Percentiles rank a stretch among this genome's conserved stretches.
Conservation (phyloP, 2,888 invertebrate species). For the Strigamia transsilvanica region DNA sequence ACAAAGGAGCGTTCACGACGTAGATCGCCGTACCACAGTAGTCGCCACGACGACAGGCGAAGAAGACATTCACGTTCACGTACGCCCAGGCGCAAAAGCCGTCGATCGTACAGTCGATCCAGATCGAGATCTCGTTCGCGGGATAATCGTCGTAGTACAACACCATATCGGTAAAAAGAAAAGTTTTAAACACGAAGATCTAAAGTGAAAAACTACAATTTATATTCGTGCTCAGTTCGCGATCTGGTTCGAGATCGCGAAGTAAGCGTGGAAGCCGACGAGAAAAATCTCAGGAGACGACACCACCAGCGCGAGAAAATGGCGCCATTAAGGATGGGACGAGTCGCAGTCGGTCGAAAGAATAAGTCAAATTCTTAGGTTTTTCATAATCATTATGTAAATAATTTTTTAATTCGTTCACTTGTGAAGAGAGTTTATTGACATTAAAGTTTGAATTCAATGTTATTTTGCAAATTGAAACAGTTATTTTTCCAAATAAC, state of each 20-base stretch:
- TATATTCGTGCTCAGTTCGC: background rate
- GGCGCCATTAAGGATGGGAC: constrained; percentile 40
- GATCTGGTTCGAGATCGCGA: constrained; percentile 19
- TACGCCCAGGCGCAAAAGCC: constrained; percentile 52
- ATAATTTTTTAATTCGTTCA: background rate
- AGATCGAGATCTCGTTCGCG: constrained; percentile 56
- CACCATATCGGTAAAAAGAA: constrained; percentile 27
- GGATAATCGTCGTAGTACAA: constrained; percentile 52
- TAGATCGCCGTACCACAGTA: constrained; percentile 54
- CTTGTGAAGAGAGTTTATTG: background rate
- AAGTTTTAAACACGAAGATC: background rate
- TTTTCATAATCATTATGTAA: background rate
- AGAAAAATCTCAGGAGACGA: constrained; percentile 36
- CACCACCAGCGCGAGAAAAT: constrained; percentile 50
- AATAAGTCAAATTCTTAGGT: background rate
- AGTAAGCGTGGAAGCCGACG: background rate
- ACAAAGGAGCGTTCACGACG: constrained; percentile 55
- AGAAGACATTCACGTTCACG: constrained; percentile 52
- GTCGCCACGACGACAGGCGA: constrained; percentile 54
- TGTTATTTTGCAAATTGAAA: background rate
- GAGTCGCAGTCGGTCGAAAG: constrained; percentile 51
- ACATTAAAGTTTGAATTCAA: background rate
- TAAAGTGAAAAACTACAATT: background rate
- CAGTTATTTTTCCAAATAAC: too few species aligned
- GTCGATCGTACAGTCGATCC: constrained; percentile 56